Conservation (phyloP, 1,140 invertebrate species). For the Cyclargus thomasi region DNA sequence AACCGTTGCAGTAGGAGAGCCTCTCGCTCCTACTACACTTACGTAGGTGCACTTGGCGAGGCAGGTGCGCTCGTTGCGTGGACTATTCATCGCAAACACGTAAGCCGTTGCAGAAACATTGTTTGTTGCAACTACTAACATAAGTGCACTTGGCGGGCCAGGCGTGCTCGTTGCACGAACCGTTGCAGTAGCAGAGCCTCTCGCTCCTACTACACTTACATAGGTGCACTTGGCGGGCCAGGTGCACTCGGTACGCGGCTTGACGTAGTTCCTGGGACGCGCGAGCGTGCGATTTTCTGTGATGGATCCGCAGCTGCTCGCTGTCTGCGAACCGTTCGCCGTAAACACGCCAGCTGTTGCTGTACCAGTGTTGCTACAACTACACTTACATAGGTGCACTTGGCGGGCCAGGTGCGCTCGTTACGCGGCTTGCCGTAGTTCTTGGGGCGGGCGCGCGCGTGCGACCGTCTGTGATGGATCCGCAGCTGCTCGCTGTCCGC, state of each 20-base stretch:
- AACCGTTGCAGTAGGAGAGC: no score
- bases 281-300: constrained; percentile 39
- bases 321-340: constrained; percentile 40
- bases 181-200: no score
- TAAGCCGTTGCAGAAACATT: constrained; percentile 42
- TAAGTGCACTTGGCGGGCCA: constrained; percentile 47
- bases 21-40: constrained; percentile 4
- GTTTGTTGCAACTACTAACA: no score
- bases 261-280: constrained; percentile 45
- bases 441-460: constrained; percentile 39
- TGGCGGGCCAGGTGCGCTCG: constrained; percentile 36
- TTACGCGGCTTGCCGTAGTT: constrained; percentile 43
- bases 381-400: constrained; percentile 42
- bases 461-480: constrained; percentile 39
- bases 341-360: constrained; percentile 47
- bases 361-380: constrained; percentile 16
- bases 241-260: constrained; percentile 27
- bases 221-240: constrained; percentile 47
- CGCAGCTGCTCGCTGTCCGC: constrained; percentile 38
- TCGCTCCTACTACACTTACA: constrained; percentile 21
- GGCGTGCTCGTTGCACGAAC: constrained; percentile 17
- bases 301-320: constrained; percentile 45
- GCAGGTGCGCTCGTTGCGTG: constrained; percentile 32
- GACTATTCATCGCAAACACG: constrained; percentile 47
- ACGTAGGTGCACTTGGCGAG: constrained; percentile 47